Evolutionary conservation across 2,797 vertebrate species (phyloP), one percentile per base, ranked within the genome.

Genomic region (Poeciliopsis presidionis): DNA sequence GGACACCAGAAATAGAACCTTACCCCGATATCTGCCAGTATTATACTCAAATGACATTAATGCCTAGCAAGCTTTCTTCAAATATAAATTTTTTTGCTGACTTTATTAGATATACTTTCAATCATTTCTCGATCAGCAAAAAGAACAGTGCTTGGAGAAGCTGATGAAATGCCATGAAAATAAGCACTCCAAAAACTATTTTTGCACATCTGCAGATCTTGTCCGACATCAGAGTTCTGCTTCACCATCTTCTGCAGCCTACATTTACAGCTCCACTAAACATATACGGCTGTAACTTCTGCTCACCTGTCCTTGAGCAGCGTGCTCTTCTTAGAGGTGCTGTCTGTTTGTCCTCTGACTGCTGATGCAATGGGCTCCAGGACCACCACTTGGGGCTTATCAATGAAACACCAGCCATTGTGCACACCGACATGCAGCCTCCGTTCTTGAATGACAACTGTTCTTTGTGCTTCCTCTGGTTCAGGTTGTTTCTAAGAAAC

Each of bases 391-490:
- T 98, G 98, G 0, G 98, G 98, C 4, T 89, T 91, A 47, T 95
- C 97, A 57, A 98, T 90, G 0, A 98, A 99, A 87, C 95, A 89
- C 94, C 97, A 95, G 30, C 98, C 97, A 0, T 97, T 99, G 94
- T 99, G 98, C 63, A 98, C 97, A 0, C 97, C 98, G 0, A 99
- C 89, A 0, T 96, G 96, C 51, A 99, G 96, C 74, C 98, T 96
- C 36, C 97, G 94, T 84, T 99, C 98, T 89, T 97, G 95, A 81
- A 99, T 94, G 20, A 87, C 81, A n/a, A 98, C 80, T 0, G 72
- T 18, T 0, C 74, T 86, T 46, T 57, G 16, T 11, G 81, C 47
- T 0, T 93, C 84, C 0, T 96, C 96, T 1, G 80, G 80, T 0
- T 63, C 81, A 0, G 87, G 2, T 1, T 92, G 93, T 6, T 94